Evolutionary conservation across 2,797 vertebrate species (phyloP).

Genomic region (Cossypha dichroa): DNA sequence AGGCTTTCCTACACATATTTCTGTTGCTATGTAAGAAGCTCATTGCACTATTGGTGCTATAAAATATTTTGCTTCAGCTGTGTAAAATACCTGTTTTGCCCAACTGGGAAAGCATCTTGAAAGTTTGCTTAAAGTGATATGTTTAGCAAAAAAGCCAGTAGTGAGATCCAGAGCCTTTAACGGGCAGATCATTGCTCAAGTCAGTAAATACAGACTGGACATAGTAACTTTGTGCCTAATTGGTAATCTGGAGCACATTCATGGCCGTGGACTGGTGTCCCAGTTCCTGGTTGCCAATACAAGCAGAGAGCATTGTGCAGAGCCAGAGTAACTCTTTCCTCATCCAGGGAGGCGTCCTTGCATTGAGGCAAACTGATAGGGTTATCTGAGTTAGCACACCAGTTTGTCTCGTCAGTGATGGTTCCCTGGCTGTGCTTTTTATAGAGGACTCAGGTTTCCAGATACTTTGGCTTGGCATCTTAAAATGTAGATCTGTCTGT

Average conservation of each 20-base stretch:
- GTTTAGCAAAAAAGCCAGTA: neutral
- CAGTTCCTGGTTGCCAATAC: neutral
- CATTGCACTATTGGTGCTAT: neutral
- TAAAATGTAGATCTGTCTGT: neutral
- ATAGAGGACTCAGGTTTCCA: constrained; percentile 42
- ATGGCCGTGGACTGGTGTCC: neutral
- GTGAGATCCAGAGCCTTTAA: neutral
- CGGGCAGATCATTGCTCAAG: neutral
- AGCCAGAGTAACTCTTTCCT: constrained; percentile 1
- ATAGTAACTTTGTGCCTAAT: neutral
- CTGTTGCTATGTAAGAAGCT: neutral
- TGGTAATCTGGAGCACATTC: neutral
- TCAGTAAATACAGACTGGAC: constrained; percentile 19
- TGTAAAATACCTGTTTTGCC: neutral
- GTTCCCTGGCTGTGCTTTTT: constrained; percentile 34
- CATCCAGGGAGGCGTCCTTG: neutral
- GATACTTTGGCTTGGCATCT: constrained; percentile 31
- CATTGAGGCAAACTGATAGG: neutral
- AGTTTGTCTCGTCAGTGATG: neutral
- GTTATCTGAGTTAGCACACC: neutral
- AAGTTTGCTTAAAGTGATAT: neutral
- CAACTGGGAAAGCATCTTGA: neutral
- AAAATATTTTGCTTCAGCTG: neutral
- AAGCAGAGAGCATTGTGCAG: neutral
- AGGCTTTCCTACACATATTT: neutral